phyloP scores from a whole-genome alignment of 2,888 invertebrate species.

The Creontiades dilutus region DNA sequence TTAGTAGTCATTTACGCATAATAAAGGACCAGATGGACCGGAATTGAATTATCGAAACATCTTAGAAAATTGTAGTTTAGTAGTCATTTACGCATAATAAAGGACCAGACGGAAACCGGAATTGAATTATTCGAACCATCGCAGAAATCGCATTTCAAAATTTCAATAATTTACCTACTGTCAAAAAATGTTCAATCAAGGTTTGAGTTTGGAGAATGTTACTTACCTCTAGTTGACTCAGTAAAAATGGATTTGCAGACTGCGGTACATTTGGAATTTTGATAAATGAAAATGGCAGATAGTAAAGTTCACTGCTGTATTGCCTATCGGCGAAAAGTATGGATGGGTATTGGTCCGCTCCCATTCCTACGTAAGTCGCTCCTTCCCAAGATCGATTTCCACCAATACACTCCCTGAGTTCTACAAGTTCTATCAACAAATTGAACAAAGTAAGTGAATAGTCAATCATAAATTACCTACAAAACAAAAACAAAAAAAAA shows the following conservation, averaged over 20 bases:
- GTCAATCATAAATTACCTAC: neutral
- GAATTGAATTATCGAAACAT: too few relatives aligned
- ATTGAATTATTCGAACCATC: too few relatives aligned
- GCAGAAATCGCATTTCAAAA: too few relatives aligned
- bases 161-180: too few relatives aligned
- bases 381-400: slow-evolving; percentile 54
- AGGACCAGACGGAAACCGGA: too few relatives aligned
- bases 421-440: neutral
- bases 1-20: too few relatives aligned
- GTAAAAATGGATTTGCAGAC: neutral
- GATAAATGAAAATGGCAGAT: slow-evolving; percentile 30
- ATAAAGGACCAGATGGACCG: too few relatives aligned
- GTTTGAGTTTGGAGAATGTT: too few relatives aligned
- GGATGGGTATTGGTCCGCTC: neutral
- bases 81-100: too few relatives aligned
- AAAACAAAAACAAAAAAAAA: neutral
- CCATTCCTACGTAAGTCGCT: slow-evolving; percentile 21
- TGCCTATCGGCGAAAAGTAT: slow-evolving; percentile 41
- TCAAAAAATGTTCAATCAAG: too few relatives aligned
- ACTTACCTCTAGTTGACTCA: slow-evolving; percentile 40
- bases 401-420: slow-evolving; percentile 52
- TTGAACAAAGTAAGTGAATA: neutral
- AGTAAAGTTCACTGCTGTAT: slow-evolving; percentile 38
- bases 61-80: too few relatives aligned
- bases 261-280: neutral